Evolutionary conservation across 2,797 vertebrate species (phyloP).

Genomic region (Rhabdomys pumilio): DNA sequence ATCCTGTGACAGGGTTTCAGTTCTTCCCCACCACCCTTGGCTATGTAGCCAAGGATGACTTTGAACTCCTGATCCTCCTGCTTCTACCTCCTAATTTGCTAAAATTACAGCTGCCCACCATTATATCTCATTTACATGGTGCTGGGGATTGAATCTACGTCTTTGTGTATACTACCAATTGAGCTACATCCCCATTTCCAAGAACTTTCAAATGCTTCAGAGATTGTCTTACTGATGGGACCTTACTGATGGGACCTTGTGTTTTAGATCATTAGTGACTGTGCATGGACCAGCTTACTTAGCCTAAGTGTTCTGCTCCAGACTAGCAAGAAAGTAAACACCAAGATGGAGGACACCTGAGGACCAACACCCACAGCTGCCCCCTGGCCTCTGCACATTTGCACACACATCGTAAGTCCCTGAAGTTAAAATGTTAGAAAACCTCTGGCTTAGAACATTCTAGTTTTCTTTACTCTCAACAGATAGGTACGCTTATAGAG

Average conservation of each 20-base stretch:
- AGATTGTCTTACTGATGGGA: neutral
- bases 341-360: neutral
- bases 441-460: neutral
- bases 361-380: neutral
- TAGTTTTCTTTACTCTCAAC: neutral
- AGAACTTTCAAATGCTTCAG: slow-evolving; percentile 30
- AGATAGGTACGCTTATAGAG: neutral
- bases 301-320: neutral
- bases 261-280: neutral
- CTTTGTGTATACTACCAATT: neutral
- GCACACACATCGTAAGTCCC: neutral
- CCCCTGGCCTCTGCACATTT: neutral
- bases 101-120: neutral
- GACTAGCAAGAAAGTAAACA: neutral
- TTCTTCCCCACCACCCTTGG: neutral
- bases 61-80: neutral
- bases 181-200: neutral
- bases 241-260: neutral
- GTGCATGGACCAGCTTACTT: neutral
- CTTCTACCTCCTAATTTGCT: neutral
- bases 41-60: neutral
- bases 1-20: neutral
- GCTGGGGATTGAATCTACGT: neutral
- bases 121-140: neutral
- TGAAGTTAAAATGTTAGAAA: neutral